Percentiles rank a stretch among this genome's conserved stretches.
Evolutionary conservation across 2,888 invertebrate genomes (phyloP).

Genomic region (Phaonia tiefii): DNA sequence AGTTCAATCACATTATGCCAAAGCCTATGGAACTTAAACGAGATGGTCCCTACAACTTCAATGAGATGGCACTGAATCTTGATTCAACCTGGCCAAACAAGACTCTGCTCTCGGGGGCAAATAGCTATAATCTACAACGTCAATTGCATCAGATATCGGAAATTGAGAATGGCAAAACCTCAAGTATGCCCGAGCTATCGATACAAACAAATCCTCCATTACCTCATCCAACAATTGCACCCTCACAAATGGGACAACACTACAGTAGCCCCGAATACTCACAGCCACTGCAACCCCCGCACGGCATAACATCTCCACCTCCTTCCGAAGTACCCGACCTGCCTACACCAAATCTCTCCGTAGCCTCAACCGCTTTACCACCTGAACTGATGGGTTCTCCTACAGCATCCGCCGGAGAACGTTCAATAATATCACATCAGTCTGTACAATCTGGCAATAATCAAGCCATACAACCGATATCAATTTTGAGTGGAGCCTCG

Average conservation of each 20-base stretch:
- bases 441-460: constrained; percentile 74
- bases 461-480: constrained; percentile 74
- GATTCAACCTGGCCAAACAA: constrained; percentile 83
- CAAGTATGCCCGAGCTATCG: constrained; percentile 84
- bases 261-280: constrained; percentile 67
- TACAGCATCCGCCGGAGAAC: constrained; percentile 76
- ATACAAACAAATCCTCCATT: constrained; percentile 67
- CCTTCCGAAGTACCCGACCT: constrained; percentile 78
- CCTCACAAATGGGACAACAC: constrained; percentile 63
- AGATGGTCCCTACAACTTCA: constrained; percentile 82
- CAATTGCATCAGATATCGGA: constrained; percentile 76
- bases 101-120: constrained; percentile 73
- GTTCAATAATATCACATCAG: constrained; percentile 76
- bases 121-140: constrained; percentile 76
- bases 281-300: constrained; percentile 68
- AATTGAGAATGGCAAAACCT: constrained; percentile 79
- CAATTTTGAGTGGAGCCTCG: constrained; percentile 76
- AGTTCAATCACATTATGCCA: constrained; percentile 75
- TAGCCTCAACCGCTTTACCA: constrained; percentile 81
- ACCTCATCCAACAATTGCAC: constrained; percentile 59
- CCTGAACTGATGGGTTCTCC: constrained; percentile 77
- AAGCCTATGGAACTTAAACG: constrained; percentile 76
- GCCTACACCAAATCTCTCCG: constrained; percentile 82
- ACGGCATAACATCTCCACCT: constrained; percentile 69
- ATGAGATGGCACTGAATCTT: constrained; percentile 82